Evolutionary conservation across 2,113 vertebrate genomes (phyloP).

Genomic region (Rana temporaria): DNA sequence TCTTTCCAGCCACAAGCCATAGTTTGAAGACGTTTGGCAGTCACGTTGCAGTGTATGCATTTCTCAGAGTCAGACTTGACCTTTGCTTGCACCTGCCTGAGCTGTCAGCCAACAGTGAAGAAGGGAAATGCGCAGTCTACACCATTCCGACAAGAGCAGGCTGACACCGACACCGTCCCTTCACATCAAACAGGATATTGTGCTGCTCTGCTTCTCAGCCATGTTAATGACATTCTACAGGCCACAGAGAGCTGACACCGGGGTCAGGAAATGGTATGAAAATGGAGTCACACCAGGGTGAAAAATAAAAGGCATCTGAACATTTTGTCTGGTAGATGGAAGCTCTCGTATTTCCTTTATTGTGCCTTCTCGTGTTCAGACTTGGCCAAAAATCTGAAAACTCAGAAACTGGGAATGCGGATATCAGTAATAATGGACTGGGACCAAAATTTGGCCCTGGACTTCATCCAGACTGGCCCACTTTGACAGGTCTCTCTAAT

Average conservation of each 20-base stretch:
- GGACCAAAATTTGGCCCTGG: too few species aligned
- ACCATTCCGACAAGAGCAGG: background rate
- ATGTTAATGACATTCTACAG: constrained; percentile 40
- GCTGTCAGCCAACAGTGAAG: constrained; percentile 47
- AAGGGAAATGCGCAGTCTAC: constrained; percentile 26
- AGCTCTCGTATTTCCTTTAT: background rate
- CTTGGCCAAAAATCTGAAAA: background rate
- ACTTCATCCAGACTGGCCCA: too few species aligned
- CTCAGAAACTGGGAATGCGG: too few species aligned
- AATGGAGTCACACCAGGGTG: constrained; percentile 25
- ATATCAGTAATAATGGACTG: background rate
- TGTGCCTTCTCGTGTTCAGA: background rate
- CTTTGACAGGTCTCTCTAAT: too few species aligned
- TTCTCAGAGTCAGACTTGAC: constrained; percentile 20
- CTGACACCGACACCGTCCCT: background rate
- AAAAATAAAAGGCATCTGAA: constrained; percentile 19
- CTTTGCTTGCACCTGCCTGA: constrained; percentile 30
- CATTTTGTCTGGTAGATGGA: constrained; percentile 18
- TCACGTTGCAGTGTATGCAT: constrained; percentile 2
- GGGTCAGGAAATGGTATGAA: constrained; percentile 22
- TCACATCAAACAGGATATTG: constrained; percentile 35
- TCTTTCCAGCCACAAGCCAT: too few species aligned
- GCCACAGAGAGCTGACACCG: constrained; percentile 18
- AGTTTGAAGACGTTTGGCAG: too few species aligned
- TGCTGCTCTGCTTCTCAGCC: background rate